These are phyloP conservation scores for Epizoanthus stellaris DNA, from an alignment of 92 coral and sea anemone genomes.

Conservation along the genomic window DNA sequence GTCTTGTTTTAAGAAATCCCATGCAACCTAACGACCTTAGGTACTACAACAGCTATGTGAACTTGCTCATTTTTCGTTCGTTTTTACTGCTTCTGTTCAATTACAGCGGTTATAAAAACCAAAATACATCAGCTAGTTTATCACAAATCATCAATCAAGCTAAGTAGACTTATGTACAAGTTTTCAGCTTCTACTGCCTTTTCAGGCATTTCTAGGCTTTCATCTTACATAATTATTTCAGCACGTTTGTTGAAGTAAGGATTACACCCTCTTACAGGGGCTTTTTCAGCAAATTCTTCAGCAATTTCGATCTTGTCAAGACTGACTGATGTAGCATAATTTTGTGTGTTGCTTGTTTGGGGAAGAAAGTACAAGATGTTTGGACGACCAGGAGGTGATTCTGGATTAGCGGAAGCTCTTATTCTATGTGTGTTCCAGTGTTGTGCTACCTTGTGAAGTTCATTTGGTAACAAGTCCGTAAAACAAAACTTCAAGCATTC, in stretches of 20 bases:
- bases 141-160: neutral
- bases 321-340: constrained; percentile 9
- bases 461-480: neutral
- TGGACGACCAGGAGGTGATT: constrained; percentile 19
- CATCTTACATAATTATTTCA: constrained; percentile 9
- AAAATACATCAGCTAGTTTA: too few species aligned
- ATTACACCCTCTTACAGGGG: constrained; percentile 22
- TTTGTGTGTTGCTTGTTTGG: constrained; percentile 13
- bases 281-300: constrained; percentile 8
- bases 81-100: too few species aligned
- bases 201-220: constrained; percentile 11
- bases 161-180: neutral
- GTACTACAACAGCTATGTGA: too few species aligned
- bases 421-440: constrained; percentile 24
- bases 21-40: too few species aligned
- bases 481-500: constrained; percentile 43
- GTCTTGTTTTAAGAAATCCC: too few species aligned
- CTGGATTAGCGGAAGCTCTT: constrained; percentile 28
- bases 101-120: too few species aligned
- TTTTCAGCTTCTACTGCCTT: constrained; percentile 7
- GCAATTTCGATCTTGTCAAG: constrained; percentile 4
- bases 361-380: constrained; percentile 28
- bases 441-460: constrained; percentile 29
- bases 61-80: too few species aligned
- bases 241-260: constrained; percentile 26